Evolutionary conservation across 2,113 vertebrate genomes (phyloP).

Genomic region (Arothron firmamentum): DNA sequence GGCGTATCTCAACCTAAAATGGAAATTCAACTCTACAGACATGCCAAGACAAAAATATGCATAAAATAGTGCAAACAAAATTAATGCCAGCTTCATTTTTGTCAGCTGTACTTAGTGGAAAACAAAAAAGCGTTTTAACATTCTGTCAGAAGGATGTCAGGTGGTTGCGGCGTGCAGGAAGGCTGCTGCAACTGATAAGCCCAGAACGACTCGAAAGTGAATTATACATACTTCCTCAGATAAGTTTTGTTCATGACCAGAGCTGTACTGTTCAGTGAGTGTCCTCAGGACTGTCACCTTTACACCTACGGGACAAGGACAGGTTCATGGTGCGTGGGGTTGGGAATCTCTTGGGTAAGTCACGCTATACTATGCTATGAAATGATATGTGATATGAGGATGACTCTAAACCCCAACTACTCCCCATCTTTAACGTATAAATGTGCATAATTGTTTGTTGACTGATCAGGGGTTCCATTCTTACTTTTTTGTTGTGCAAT

Average conservation of each 20-base stretch:
- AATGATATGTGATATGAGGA: too few species aligned
- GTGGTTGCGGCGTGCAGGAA: slow-evolving; percentile 51
- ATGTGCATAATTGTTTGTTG: too few species aligned
- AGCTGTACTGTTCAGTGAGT: slow-evolving; percentile 47
- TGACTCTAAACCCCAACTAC: too few species aligned
- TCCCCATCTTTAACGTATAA: too few species aligned
- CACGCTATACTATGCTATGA: too few species aligned
- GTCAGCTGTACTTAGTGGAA: slow-evolving; percentile 45
- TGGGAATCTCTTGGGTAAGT: too few species aligned
- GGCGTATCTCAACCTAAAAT: slow-evolving; percentile 29
- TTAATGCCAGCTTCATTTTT: slow-evolving; percentile 52
- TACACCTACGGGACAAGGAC: slow-evolving; percentile 24
- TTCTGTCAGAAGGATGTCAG: slow-evolving; percentile 55
- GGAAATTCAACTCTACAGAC: slow-evolving; percentile 36
- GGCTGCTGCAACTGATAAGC: slow-evolving; percentile 44
- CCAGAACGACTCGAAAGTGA: slow-evolving; percentile 53
- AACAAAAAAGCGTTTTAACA: slow-evolving; percentile 47
- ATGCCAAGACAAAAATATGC: slow-evolving; percentile 41
- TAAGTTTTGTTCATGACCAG: slow-evolving; percentile 50
- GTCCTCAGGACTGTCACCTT: slow-evolving; percentile 29
- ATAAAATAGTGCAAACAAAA: slow-evolving; percentile 48
- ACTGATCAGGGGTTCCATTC: slow-evolving; percentile 32
- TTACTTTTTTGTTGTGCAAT: slow-evolving; percentile 58
- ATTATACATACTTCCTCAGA: slow-evolving; percentile 53
- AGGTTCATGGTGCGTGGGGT: too few species aligned